Conservation (phyloP, 2,888 invertebrate genomes). For the Leptothorax acervorum region DNA sequence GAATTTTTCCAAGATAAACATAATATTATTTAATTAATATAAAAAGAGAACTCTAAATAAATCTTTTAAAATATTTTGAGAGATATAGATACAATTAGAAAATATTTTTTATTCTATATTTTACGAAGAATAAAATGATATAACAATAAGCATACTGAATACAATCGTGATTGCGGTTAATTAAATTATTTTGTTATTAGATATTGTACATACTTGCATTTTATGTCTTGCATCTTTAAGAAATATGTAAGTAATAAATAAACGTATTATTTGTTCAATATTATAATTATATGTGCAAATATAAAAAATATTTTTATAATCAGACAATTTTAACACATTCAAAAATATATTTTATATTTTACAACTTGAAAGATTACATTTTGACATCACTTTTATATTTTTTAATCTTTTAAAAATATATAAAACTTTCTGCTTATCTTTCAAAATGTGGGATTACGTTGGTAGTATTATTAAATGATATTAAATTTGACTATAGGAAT, state of each 20-base stretch:
- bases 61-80: background rate
- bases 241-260: background rate
- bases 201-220: background rate
- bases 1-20: background rate
- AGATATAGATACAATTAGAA: background rate
- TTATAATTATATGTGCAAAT: background rate
- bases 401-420: background rate
- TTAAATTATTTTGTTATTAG: background rate
- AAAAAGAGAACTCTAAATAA: background rate
- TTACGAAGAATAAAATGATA: background rate
- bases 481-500: background rate
- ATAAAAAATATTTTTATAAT: background rate
- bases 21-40: slow-evolving; percentile 2
- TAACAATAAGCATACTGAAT: background rate
- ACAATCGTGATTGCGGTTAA: background rate
- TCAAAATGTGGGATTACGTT: background rate
- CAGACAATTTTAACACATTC: background rate
- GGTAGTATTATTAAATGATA: background rate
- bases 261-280: background rate
- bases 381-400: background rate
- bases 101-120: background rate
- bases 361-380: background rate
- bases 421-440: background rate
- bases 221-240: background rate
- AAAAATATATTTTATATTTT: background rate